Base-by-base conservation (phyloP, 2,113 vertebrate genomes). In the Cephalopholis sonnerati region DNA sequence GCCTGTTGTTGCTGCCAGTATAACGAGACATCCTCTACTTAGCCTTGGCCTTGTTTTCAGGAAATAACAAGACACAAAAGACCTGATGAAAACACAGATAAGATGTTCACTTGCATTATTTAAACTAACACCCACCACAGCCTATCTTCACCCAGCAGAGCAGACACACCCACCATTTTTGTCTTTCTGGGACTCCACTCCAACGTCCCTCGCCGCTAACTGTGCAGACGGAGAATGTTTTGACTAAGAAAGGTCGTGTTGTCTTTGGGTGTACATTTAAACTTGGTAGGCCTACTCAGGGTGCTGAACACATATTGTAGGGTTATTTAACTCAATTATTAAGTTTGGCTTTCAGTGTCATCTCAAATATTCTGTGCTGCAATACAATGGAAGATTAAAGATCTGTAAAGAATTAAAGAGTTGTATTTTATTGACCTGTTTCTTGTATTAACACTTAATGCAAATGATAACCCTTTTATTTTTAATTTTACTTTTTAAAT, bases 311-410 rank as follows among this genome's bases (percentile, higher is more conserved):
- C 16, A 51, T 8, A 4, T 25, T 69, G 54, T 32, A 66, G 25
- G 48, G 46, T 57, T 74, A 18, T 83, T 59, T n/a, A 81, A 79
- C 20, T 12, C 41, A 44, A 44, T 12, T 9, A 44, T 44, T 12
- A 44, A 44, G 41, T 44, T 44, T 44, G 8, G 3, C 41, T 44
- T 44, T 12, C 8, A 44, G 11, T 44, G 32, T 36, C 32, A 44
- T 44, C 22, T 65, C 32, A 58, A 39, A 61, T 41, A 2, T 53
- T 57, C 57, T 68, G 54, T 87, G 73, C 73, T 66, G 79, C 61
- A 81, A 64, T 66, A 57, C 48, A 65, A 79, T 12, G 25, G 13
- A 8, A 72, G 78, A 90, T 63, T 73, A 88, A 89, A 86, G 32
- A 41, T 68, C 22, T 20, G 7, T 24, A 22, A 20, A 57, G 5